Evolutionary conservation across 2,797 vertebrate species (phyloP), one percentile per base, ranked within the genome.

Genomic region (Karalla daura): DNA sequence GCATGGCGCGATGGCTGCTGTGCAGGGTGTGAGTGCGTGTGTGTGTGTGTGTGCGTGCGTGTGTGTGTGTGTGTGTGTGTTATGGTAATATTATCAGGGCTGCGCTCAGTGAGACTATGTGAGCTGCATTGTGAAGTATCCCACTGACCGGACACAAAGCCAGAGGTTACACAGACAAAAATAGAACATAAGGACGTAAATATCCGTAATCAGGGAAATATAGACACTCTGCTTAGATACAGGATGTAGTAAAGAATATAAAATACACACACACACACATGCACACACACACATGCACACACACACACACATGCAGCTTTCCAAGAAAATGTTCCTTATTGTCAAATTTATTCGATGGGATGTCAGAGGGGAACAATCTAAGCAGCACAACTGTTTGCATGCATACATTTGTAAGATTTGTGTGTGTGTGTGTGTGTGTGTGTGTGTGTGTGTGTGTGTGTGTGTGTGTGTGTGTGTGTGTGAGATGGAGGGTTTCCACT

Each of bases 91-190:
- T 25, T 24, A 51, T 5, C 40, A 43, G 55, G 43, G 40, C 20
- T 46, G 46, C 36, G 47, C 55, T 39, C 67, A 73, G 69, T 62
- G 80, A 69, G 44, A 63, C 37, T 41, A 44, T 66, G 63, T 63
- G 36, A 61, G 52, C 32, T 15, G 24, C 51, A 58, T 40, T 35
- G 46, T 63, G 64, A 76, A 52, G 71, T 64, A 68, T 53, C 65
- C 53, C 35, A 54, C 74, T 76, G 74, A 74, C 63, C 18, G 40
- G 45, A 70, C 65, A 59, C 32, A 63, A 5, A 10, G 28, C 55
- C 62, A 46, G 67, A 20, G 50, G 66, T 32, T 51, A 27, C 4
- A n/a, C 60, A n/a, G 28, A 68, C 58, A 44, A n/a, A 77, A 72
- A 86, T 74, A 79, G 23, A 14, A 18, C 33, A 9, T 27, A 18